Base-by-base conservation (phyloP, 1,140 invertebrate species). In the Vanessa tameamea region DNA sequence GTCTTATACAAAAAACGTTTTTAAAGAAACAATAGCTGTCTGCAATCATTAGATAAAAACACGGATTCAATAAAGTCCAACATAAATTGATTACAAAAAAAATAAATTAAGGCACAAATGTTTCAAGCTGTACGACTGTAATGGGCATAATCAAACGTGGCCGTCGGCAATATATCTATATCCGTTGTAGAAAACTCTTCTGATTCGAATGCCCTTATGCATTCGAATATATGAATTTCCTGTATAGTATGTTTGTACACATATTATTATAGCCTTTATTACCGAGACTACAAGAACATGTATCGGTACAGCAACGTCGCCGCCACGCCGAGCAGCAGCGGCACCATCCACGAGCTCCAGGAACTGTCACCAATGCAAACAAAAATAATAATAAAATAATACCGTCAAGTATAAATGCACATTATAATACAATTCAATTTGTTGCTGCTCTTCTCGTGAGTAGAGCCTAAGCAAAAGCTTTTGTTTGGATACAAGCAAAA, bases 231-330 rank as follows among this genome's bases (percentile, higher is more conserved):
- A 43, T 43, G 0, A 3, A 9, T 43, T 43, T 43, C 3, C 37
- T 43, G 37, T 12, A 51, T 15, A 15, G 48, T 51, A n/a, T 51
- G n/a, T n/a, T 15, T n/a, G 48, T n/a, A 15, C n/a, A 51, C 12
- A n/a, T 51, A 15, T 51, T 51, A 51, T 12, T 51, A 51, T 51
- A 15, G 13, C n/a, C 37, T 5, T 43, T 11, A 11, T 43, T 9
- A 43, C 37, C 37, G 37, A 43, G n/a, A 77, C 83, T 91, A 88
- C 82, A 85, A 80, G 84, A 92, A 92, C 76, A 92, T 76, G 82
- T 87, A 92, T 47, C 88, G 83, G 86, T 90, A 92, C 61, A 90
- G 80, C 73, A 90, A 61, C 37, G 90, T 92, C 68, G 90, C 90
- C 12, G 88, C 88, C 15, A 90, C 59, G 50, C 87, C 90, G 81